Percentiles rank a stretch among this genome's conserved stretches.
Conservation (phyloP, 2,797 vertebrate genomes). For the Galago senegalensis region DNA sequence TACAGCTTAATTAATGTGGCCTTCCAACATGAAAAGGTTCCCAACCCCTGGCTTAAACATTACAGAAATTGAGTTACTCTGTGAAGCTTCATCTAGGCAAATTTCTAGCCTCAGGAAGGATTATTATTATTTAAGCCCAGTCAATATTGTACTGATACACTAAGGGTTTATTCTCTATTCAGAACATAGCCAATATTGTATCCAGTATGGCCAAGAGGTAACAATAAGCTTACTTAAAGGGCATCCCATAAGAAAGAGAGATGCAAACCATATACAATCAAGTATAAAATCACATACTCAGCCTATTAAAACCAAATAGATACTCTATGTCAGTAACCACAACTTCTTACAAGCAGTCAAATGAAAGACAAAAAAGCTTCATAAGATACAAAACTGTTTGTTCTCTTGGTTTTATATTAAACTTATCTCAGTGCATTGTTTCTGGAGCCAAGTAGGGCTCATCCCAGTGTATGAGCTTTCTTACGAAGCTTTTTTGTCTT, state of each 20-base stretch:
- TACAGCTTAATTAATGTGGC: no score
- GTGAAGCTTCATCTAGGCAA: background rate
- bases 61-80: background rate
- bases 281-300: background rate
- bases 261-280: background rate
- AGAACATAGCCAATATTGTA: background rate
- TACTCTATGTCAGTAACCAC: background rate
- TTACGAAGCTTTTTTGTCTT: background rate
- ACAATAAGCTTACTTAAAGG: background rate
- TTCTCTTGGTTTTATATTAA: background rate
- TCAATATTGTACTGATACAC: background rate
- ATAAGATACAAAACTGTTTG: background rate
- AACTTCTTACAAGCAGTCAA: background rate
- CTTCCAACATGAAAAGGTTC: no score
- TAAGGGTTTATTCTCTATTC: background rate
- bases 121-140: background rate
- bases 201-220: background rate
- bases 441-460: conserved; percentile 3
- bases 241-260: background rate
- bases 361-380: background rate
- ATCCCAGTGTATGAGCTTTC: background rate
- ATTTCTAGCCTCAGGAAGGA: background rate
- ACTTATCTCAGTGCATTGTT: background rate
- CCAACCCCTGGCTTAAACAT: background rate
- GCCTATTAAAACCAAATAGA: background rate